A percentile compares a stretch with the other conserved stretches of the same genome.
Evolutionary conservation across 2,888 invertebrate species (phyloP).

Genomic region (Pegoplata infirma): DNA sequence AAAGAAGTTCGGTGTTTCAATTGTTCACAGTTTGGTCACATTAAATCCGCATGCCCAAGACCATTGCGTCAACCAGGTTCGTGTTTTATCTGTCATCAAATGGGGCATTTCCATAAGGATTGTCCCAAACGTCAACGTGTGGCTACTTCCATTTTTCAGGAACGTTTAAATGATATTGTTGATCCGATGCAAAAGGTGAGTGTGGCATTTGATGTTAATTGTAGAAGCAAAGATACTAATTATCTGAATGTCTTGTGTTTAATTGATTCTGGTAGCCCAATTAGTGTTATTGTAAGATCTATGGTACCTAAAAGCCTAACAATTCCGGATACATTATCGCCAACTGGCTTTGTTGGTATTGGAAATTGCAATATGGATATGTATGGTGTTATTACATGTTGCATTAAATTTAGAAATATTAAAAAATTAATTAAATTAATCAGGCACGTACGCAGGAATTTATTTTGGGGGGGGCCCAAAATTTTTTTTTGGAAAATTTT

Average conservation of each 20-base stretch:
- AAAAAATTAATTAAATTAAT: background rate
- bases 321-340: too few species aligned
- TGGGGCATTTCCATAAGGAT: background rate
- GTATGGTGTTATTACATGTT: background rate
- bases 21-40: background rate
- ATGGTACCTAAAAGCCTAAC: background rate
- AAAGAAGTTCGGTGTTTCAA: too few species aligned
- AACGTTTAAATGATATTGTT: background rate
- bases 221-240: background rate
- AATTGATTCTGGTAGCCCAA: background rate
- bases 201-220: background rate
- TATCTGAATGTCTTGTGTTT: background rate
- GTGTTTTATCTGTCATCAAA: background rate
- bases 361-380: too few species aligned
- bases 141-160: background rate
- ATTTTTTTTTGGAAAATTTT: too few species aligned
- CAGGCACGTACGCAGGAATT: too few species aligned
- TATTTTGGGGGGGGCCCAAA: too few species aligned
- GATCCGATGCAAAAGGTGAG: background rate
- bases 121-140: background rate
- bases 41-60: background rate
- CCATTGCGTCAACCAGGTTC: background rate
- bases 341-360: too few species aligned
- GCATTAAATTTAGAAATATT: conserved; percentile 3
- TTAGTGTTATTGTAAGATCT: background rate